A percentile compares a stretch with the other conserved stretches of the same genome.
phyloP scores from a whole-genome alignment of 2,888 invertebrate genomes.

The Limenitis camilla region DNA sequence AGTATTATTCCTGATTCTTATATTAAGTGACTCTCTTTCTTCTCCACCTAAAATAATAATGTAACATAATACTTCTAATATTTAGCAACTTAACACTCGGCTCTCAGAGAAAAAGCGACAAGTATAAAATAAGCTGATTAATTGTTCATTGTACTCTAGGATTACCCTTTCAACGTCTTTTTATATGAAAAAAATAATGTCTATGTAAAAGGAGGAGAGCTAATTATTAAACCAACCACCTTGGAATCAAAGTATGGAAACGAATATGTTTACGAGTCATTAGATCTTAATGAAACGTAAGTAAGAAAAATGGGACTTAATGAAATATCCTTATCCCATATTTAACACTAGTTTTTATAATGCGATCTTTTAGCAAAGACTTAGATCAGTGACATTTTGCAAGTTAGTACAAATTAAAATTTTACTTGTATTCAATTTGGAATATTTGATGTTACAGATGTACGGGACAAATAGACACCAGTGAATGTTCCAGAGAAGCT shows the following conservation, averaged over 20 bases:
- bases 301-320: not conserved
- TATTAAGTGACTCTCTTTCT: too few relatives aligned
- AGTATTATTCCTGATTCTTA: too few relatives aligned
- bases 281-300: conserved; percentile 57
- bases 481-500: conserved; percentile 63
- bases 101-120: too few relatives aligned
- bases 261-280: conserved; percentile 56
- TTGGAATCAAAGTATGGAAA: conserved; percentile 72
- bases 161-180: conserved; percentile 82
- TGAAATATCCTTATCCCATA: too few relatives aligned
- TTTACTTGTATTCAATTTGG: not conserved
- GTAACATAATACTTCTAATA: too few relatives aligned
- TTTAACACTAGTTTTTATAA: too few relatives aligned
- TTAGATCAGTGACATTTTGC: too few relatives aligned
- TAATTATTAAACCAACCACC: conserved; percentile 76
- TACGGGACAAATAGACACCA: conserved; percentile 58
- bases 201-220: conserved; percentile 65
- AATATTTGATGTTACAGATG: conserved; percentile 48
- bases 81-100: too few relatives aligned
- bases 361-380: too few relatives aligned
- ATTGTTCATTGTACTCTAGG: conserved; percentile 51
- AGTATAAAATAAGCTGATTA: not conserved
- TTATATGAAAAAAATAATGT: conserved; percentile 73
- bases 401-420: not conserved
- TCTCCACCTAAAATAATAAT: too few relatives aligned